phyloP scores from a whole-genome alignment of 1,140 invertebrate genomes.

The Drosophila nannoptera region DNA sequence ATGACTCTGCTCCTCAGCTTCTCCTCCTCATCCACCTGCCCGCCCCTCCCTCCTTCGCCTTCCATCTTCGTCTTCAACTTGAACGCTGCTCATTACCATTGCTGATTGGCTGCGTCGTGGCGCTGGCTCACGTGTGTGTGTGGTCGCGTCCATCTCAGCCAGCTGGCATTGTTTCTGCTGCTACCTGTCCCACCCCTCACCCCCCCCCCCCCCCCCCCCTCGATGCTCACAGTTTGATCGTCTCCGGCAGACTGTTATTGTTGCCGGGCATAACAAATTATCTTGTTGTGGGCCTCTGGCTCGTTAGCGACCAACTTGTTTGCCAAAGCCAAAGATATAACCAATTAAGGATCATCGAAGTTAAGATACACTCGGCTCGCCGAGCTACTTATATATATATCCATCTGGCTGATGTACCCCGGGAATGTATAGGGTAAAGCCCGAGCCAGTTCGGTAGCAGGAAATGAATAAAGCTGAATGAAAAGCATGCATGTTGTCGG shows the following conservation, averaged over 20 bases:
- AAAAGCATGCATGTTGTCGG: conserved; percentile 64
- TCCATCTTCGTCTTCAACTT: conserved; percentile 29
- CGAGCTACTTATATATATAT: background rate
- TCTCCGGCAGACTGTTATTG: conserved; percentile 13
- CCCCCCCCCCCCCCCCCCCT: background rate
- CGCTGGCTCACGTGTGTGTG: conserved; percentile 56
- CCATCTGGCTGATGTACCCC: background rate
- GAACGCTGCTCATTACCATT: conserved; percentile 62
- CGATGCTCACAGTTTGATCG: background rate
- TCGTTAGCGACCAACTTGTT: conserved; percentile 70
- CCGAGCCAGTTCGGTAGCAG: conserved; percentile 58
- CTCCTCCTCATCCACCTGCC: conserved; percentile 5
- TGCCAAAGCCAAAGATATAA: conserved; percentile 45
- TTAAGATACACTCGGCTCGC: conserved; percentile 40
- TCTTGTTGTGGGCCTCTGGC: conserved; percentile 63
- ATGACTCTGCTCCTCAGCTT: conserved; percentile 43
- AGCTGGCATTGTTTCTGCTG: conserved; percentile 40
- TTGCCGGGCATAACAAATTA: conserved; percentile 67
- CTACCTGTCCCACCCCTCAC: background rate
- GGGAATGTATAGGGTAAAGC: conserved; percentile 22
- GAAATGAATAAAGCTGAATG: conserved; percentile 63
- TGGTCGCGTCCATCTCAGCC: conserved; percentile 62
- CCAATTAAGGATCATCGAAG: conserved; percentile 31
- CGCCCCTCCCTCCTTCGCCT: conserved; percentile 11
- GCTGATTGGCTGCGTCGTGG: conserved; percentile 53